Evolutionary conservation across 2,888 invertebrate genomes (phyloP).

Genomic region (Scaptodrosophila latifasciaeformis): DNA sequence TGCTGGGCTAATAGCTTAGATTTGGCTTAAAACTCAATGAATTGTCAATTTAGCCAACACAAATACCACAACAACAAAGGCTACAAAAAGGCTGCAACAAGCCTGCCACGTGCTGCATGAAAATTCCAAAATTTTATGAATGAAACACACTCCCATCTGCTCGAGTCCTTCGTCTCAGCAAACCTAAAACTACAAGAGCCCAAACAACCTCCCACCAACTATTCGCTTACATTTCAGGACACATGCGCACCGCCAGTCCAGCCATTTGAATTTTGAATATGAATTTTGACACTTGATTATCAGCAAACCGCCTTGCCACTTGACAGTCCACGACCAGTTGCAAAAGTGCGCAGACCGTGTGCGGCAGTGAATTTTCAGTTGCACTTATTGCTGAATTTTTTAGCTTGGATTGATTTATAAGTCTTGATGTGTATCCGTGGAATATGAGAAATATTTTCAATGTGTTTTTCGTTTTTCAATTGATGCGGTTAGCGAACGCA

Average conservation of each 20-base stretch:
- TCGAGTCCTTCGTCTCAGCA: constrained; percentile 13
- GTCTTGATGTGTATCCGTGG: too few species aligned
- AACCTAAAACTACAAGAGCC: too few species aligned
- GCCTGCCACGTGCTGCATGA: constrained; percentile 41
- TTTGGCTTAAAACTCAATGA: constrained; percentile 3
- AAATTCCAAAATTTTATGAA: constrained; percentile 54
- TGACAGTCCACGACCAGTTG: constrained; percentile 54
- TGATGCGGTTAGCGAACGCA: constrained; percentile 41
- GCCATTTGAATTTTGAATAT: constrained; percentile 62
- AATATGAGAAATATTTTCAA: not conserved
- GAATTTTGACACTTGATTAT: constrained; percentile 68
- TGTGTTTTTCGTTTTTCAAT: constrained; percentile 25
- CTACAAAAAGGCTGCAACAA: not conserved
- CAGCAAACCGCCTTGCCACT: constrained; percentile 35
- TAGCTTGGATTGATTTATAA: too few species aligned
- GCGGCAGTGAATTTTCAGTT: not conserved
- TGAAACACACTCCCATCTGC: constrained; percentile 47
- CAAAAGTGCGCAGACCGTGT: constrained; percentile 53
- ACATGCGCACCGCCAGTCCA: constrained; percentile 56
- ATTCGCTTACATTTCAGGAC: constrained; percentile 45
- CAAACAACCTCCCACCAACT: constrained; percentile 14
- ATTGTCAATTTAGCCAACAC: constrained; percentile 7
- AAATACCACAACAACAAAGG: not conserved
- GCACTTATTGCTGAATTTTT: constrained; percentile 11
- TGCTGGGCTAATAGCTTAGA: constrained; percentile 16